Evolutionary conservation across 2,113 vertebrate species (phyloP), one percentile per base, ranked within the genome.

Genomic region (Sprattus sprattus): DNA sequence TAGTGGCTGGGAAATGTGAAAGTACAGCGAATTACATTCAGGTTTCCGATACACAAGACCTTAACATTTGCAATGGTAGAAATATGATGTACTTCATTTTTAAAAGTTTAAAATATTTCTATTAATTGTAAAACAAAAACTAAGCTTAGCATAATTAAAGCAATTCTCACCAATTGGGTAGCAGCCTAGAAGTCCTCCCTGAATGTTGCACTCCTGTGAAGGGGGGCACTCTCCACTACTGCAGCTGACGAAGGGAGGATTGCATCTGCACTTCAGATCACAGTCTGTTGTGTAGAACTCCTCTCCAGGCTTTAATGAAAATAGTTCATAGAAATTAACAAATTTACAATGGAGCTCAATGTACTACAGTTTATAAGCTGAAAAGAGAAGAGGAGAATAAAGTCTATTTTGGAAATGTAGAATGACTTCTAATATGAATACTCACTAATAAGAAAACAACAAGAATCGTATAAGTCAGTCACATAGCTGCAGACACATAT

Each of bases 161-260:
- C 25, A 82, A 2, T 13, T 88, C 90, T 91, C 85, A 96, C 95
- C 85, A 5, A 75, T 90, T 6, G 94, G 93, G 86, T 93, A 93
- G 88, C 94, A 95, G 85, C 92, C 95, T 44, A 94, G 90, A 6
- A 89, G 54, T 83, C 95, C 94, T 15, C 87, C 85, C 86, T 91
- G 87, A 5, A 91, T 22, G 81, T 91, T 89, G 75, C 94, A 95
- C 81, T 92, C 83, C 0, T 95, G 92, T 89, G 90, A 83, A 2
- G 92, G 88, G 5, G 93, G 93, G 32, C 94, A 94, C 0, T 89
- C 86, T 64, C 84, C 82, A 15, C 87, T 10, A 0, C 0, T 3
- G 52, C 94, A 95, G 54, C 85, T 91, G 5, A 93, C 16, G 6
- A 47, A 83, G 6, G 92, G 91, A 22, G 86, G 83, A 2, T 92